These are phyloP conservation scores for Periparus ater DNA, from an alignment of 2,797 vertebrate species.

Conservation along the genomic window DNA sequence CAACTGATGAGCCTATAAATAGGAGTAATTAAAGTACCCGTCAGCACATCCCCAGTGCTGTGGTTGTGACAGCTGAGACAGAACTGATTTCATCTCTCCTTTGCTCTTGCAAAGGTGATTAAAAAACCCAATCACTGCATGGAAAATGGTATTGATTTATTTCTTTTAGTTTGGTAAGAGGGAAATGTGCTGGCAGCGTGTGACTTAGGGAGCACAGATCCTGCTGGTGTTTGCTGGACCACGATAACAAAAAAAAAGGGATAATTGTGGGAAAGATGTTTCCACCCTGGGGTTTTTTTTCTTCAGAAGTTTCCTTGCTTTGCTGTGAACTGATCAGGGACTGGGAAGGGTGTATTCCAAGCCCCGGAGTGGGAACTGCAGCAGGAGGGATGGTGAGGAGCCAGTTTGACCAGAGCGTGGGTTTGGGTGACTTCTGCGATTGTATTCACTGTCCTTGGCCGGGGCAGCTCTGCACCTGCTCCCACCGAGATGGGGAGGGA, in stretches of 20 bases:
- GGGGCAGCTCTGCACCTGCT: constrained; percentile 43
- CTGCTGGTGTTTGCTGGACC: neutral
- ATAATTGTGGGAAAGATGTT: neutral
- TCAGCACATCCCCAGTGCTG: neutral
- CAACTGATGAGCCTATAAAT: constrained; percentile 46
- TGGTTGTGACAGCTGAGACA: constrained; percentile 8
- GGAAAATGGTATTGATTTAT: constrained; percentile 42
- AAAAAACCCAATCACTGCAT: neutral
- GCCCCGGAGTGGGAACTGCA: neutral
- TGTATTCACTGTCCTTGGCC: constrained; percentile 6
- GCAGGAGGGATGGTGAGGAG: neutral
- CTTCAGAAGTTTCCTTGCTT: neutral
- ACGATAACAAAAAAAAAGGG: neutral
- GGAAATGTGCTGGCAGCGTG: neutral
- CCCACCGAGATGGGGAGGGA: neutral
- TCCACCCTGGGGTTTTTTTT: rapidly evolving
- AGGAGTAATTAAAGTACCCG: constrained; percentile 26
- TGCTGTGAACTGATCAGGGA: neutral
- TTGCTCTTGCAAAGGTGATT: constrained; percentile 5
- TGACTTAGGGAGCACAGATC: neutral
- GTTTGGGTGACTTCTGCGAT: neutral
- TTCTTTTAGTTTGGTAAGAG: neutral
- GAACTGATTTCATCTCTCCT: neutral
- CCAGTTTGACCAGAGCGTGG: neutral
- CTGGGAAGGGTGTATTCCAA: rapidly evolving